Percentiles rank a stretch among this genome's conserved stretches.
phyloP scores from a whole-genome alignment of 2,888 invertebrate species.

The Tiliacea citrago region DNA sequence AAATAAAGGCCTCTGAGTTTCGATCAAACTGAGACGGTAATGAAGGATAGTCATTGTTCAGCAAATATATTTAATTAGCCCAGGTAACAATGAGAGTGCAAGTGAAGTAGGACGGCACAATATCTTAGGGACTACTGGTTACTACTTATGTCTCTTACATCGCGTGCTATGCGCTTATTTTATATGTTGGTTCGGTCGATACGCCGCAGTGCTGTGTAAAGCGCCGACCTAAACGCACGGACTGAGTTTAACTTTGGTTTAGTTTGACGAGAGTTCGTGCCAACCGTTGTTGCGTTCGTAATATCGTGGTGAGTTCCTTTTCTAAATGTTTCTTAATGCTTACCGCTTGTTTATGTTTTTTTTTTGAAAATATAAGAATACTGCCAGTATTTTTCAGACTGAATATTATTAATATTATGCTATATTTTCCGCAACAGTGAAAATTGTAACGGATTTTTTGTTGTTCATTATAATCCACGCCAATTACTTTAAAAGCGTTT shows the following conservation, averaged over 20 bases:
- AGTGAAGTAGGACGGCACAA: constrained; percentile 62
- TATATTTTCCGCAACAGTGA: neutral
- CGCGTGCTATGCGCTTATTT: constrained; percentile 84
- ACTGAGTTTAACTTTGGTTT: constrained; percentile 56
- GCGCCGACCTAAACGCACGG: constrained; percentile 77
- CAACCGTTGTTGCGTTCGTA: constrained; percentile 68
- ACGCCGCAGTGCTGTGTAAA: constrained; percentile 85
- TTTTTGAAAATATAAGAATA: neutral
- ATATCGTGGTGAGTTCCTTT: constrained; percentile 65
- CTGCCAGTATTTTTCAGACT: neutral
- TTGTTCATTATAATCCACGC: neutral
- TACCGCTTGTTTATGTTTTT: neutral
- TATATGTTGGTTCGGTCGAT: constrained; percentile 83
- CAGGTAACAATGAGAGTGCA: constrained; percentile 65
- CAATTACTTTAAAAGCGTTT: constrained; percentile 39
- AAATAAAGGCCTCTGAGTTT: neutral
- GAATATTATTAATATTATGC: neutral
- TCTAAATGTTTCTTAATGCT: constrained; percentile 6
- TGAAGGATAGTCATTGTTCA: constrained; percentile 35
- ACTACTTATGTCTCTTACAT: constrained; percentile 74
- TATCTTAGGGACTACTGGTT: constrained; percentile 63
- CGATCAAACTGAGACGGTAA: neutral
- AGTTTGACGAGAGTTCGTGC: constrained; percentile 66
- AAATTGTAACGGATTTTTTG: neutral
- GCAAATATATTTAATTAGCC: constrained; percentile 60